These are phyloP conservation scores for Amphiprion percula DNA, from an alignment of 2,113 vertebrate species.

Conservation along the genomic window DNA sequence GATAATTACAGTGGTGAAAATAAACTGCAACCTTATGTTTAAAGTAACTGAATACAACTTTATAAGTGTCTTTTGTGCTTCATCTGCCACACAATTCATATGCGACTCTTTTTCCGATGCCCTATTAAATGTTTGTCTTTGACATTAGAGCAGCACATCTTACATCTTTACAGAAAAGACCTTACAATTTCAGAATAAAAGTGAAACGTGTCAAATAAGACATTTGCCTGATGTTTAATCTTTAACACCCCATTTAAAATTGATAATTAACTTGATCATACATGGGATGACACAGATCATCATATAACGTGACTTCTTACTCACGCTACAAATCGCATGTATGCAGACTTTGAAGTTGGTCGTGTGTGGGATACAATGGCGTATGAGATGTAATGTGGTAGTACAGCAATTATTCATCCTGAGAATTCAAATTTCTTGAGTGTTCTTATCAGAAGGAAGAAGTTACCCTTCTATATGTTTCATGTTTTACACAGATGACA, in stretches of 20 bases:
- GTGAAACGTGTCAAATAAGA: not conserved
- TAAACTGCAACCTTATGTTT: no score
- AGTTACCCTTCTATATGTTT: slow-evolving; percentile 2
- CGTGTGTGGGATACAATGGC: slow-evolving; percentile 41
- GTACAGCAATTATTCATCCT: slow-evolving; percentile 43
- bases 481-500: not conserved
- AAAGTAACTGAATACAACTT: no score
- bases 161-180: not conserved
- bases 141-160: not conserved
- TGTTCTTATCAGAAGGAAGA: not conserved
- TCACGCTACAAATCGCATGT: not conserved
- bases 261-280: not conserved
- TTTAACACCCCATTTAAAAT: not conserved
- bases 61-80: no score
- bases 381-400: slow-evolving; percentile 14
- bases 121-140: no score
- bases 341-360: slow-evolving; percentile 36
- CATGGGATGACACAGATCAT: slow-evolving; percentile 1
- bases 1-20: no score
- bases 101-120: no score
- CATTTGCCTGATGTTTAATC: not conserved
- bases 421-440: slow-evolving; percentile 6
- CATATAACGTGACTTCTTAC: slow-evolving; percentile 16
- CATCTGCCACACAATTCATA: no score
- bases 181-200: not conserved